These are phyloP conservation scores for Lacanobia oleracea DNA, from an alignment of 2,888 invertebrate genomes.

Conservation along the genomic window DNA sequence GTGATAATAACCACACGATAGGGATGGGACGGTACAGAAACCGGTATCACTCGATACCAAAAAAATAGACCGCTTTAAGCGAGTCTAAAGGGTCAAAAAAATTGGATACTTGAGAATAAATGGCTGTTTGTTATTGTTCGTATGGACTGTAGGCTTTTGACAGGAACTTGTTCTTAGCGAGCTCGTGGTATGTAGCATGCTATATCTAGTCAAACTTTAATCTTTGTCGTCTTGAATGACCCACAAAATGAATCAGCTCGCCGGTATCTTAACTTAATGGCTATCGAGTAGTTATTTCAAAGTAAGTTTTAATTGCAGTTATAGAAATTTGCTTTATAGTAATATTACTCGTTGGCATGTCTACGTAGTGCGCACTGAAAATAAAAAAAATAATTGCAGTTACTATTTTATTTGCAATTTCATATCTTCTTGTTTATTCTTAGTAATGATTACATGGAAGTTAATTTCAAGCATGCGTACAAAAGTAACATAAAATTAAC, in stretches of 20 bases:
- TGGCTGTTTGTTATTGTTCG: conserved; percentile 47
- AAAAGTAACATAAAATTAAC: conserved; percentile 35
- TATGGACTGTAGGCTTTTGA: conserved; percentile 13
- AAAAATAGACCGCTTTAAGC: conserved; percentile 55
- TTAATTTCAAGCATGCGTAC: conserved; percentile 11
- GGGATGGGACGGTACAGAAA: conserved; percentile 56
- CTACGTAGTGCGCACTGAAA: neutral
- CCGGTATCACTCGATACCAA: conserved; percentile 64
- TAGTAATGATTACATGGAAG: neutral
- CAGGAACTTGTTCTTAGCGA: conserved; percentile 20
- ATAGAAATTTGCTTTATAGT: neutral
- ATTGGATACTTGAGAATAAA: conserved; percentile 55
- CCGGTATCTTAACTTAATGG: neutral
- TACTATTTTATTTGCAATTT: conserved; percentile 17
- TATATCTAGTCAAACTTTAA: neutral
- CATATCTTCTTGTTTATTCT: conserved; percentile 9
- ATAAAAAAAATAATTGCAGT: neutral
- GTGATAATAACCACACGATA: conserved; percentile 50
- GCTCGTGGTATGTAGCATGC: neutral
- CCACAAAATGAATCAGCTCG: neutral
- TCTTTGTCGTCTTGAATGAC: neutral
- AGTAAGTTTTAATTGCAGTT: neutral
- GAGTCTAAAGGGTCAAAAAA: conserved; percentile 54
- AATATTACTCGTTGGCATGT: neutral
- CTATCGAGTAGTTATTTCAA: neutral